Evolutionary conservation across 2,797 vertebrate species (phyloP).

Genomic region (Mus minutoides): DNA sequence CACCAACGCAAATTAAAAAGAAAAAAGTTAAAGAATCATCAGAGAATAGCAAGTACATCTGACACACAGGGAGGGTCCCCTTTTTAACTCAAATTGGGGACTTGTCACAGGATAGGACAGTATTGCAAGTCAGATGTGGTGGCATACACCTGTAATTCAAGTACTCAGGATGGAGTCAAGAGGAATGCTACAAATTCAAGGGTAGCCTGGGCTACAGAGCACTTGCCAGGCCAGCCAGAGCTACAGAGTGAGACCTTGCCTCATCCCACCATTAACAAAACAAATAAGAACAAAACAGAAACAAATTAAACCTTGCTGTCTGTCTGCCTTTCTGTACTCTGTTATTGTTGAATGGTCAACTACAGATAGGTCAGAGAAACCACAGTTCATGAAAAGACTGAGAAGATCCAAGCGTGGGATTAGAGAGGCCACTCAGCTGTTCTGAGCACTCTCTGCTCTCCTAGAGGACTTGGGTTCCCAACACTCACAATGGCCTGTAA

Average conservation of each 20-base stretch:
- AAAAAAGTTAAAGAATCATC: not conserved
- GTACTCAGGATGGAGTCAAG: not conserved
- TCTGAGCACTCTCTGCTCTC: not conserved
- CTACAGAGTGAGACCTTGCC: not conserved
- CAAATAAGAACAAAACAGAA: not conserved
- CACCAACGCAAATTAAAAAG: no score
- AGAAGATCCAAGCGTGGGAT: not conserved
- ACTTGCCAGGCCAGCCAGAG: no score
- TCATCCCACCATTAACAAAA: not conserved
- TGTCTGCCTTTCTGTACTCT: not conserved
- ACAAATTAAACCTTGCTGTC: not conserved
- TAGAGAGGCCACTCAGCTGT: not conserved
- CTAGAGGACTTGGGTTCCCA: not conserved
- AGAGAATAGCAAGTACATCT: not conserved
- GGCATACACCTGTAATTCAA: not conserved
- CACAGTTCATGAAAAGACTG: not conserved
- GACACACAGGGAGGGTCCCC: not conserved
- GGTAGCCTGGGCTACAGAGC: not conserved
- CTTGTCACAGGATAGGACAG: not conserved
- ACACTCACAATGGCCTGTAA: not conserved
- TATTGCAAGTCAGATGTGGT: not conserved
- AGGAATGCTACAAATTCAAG: not conserved
- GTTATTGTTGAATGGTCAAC: not conserved
- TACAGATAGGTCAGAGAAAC: not conserved
- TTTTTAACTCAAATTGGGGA: not conserved